Evolutionary conservation across 1,140 invertebrate species (phyloP).

Genomic region (Papilio dardanus): DNA sequence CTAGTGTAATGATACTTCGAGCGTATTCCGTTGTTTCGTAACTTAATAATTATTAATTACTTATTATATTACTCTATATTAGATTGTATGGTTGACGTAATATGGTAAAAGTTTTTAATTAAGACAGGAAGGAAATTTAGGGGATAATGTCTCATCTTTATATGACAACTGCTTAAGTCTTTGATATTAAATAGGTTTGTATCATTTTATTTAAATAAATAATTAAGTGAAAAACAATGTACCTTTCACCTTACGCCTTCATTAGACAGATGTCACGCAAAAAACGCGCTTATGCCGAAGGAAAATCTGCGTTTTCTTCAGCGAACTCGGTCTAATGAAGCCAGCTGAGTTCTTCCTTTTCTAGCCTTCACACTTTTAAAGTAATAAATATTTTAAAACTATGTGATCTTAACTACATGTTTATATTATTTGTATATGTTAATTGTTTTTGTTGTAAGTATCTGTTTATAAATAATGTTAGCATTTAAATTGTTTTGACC

Average conservation of each 20-base stretch:
- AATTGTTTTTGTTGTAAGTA: background rate
- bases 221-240: too few relatives aligned
- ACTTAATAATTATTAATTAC: background rate
- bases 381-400: background rate
- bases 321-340: too few relatives aligned
- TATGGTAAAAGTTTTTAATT: background rate
- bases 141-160: background rate
- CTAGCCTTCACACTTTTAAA: background rate
- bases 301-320: too few relatives aligned
- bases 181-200: too few relatives aligned
- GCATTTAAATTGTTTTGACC: too few relatives aligned
- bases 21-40: background rate
- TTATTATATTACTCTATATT: background rate
- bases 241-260: too few relatives aligned
- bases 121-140: background rate
- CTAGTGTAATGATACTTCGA: constrained; percentile 12
- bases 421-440: background rate
- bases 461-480: too few relatives aligned
- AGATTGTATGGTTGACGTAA: background rate
- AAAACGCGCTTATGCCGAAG: too few relatives aligned
- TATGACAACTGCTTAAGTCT: too few relatives aligned
- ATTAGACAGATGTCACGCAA: too few relatives aligned
- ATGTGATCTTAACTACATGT: background rate
- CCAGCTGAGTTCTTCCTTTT: background rate
- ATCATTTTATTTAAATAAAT: too few relatives aligned